Conservation (phyloP, 2,113 vertebrate species). For the Gallinago media region DNA sequence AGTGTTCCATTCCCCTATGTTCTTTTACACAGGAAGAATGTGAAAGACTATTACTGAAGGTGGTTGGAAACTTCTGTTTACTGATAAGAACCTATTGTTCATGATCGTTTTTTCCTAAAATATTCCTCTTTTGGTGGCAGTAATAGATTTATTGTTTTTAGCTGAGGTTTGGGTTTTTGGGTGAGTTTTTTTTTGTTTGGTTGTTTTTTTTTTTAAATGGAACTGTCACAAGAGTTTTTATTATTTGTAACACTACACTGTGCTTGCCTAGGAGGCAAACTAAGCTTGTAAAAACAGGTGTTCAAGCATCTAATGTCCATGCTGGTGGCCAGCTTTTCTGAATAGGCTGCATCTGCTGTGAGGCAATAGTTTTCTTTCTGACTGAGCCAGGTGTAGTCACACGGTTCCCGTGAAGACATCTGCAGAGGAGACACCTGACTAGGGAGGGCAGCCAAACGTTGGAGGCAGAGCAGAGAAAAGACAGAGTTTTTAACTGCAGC, state of each 20-base stretch:
- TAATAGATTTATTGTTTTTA: too few relatives aligned
- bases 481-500: background rate
- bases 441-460: background rate
- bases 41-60: background rate
- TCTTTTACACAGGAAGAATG: background rate
- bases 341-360: background rate
- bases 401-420: background rate
- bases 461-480: background rate
- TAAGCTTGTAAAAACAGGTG: background rate
- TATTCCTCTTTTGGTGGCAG: background rate
- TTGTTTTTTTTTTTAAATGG: background rate
- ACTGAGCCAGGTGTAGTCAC: background rate
- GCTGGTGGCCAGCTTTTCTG: background rate
- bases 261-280: background rate
- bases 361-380: background rate
- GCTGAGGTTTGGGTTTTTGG: too few relatives aligned
- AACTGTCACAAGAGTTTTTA: background rate
- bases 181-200: too few relatives aligned
- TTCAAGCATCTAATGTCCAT: background rate
- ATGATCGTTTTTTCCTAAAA: background rate
- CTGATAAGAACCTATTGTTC: background rate
- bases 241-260: background rate
- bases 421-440: background rate
- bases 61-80: background rate
- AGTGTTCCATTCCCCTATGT: background rate